phyloP scores from a whole-genome alignment of 2,113 vertebrate genomes.

The Suncus etruscus region DNA sequence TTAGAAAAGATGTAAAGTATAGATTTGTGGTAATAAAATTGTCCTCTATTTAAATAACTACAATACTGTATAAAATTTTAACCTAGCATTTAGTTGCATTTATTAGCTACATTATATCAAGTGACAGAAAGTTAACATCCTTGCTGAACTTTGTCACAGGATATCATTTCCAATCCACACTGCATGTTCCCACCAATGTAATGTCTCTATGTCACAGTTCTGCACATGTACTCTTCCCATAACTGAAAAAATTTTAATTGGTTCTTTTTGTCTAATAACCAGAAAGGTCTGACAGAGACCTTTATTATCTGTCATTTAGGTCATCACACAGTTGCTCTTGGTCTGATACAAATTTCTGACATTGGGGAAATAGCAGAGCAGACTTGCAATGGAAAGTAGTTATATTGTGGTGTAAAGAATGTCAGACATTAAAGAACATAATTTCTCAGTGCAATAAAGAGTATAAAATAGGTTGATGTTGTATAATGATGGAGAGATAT shows the following conservation, averaged over 20 bases:
- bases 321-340: not conserved
- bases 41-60: not conserved
- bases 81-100: too few species aligned
- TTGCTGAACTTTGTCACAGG: not conserved
- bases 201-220: slow-evolving; percentile 4
- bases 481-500: too few species aligned
- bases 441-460: accelerated
- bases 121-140: not conserved
- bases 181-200: not conserved
- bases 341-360: too few species aligned
- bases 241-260: not conserved
- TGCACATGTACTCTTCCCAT: not conserved
- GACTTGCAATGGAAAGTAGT: accelerated
- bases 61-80: not conserved
- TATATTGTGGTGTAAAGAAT: not conserved
- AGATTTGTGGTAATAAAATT: not conserved
- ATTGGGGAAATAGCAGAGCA: not conserved
- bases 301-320: not conserved
- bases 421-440: not conserved
- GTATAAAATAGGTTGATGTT: too few species aligned
- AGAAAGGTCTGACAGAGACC: not conserved
- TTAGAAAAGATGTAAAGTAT: not conserved
- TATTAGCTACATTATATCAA: not conserved
- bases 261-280: not conserved
- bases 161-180: not conserved